Evolutionary conservation across 2,888 invertebrate genomes (phyloP), one percentile per base, ranked within the genome.

Genomic region (Synanthedon tipuliformis): DNA sequence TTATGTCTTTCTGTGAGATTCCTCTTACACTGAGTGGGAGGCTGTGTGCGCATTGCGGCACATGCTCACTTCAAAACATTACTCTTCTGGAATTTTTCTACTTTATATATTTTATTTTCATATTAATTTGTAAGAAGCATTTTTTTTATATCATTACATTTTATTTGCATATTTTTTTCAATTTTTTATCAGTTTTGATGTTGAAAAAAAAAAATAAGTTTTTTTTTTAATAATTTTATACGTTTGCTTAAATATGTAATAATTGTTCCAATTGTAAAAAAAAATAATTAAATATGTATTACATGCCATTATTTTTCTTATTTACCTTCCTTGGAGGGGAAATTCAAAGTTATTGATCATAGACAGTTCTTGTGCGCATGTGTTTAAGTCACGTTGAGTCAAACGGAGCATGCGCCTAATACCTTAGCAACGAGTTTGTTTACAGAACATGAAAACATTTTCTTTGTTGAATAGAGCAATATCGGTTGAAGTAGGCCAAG

Each of bases 21-120:
- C 64, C 69, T 77, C 81, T 71, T 71, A 71, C 72, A 85, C 84
- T 81, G 82, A 79, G 73, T 60, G 73, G 83, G 86, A 85, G 74
- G 86, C 85, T 85, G 85, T 86, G 87, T 87, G 87, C 87, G 75
- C 79, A 86, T 34, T 34, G 34, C 34, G 34, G 34, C 34, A 34
- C 68, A 34, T 69, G 65, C 67, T 73, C 69, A 69, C 65, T 65
- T 69, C 65, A 70, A 71, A 73, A 73, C 67, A 16, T 18, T 49
- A 3, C 10, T 34, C 34, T 34, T 10, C 0, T 34, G 10, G 3
- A 34, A 34, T 34, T 8, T 34, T 10, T 10, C 10, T 34, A 34
- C 34, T 34, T 34, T 34, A 8, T 34, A 34, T 34, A 34, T 34
- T 7, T 34, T 8, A 34, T 10, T 7, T 34, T 34, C 10, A 34